A percentile compares a stretch with the other conserved stretches of the same genome.
These are phyloP conservation scores for Epinotia demarniana DNA, from an alignment of 2,888 invertebrate genomes.

Conservation along the genomic window DNA sequence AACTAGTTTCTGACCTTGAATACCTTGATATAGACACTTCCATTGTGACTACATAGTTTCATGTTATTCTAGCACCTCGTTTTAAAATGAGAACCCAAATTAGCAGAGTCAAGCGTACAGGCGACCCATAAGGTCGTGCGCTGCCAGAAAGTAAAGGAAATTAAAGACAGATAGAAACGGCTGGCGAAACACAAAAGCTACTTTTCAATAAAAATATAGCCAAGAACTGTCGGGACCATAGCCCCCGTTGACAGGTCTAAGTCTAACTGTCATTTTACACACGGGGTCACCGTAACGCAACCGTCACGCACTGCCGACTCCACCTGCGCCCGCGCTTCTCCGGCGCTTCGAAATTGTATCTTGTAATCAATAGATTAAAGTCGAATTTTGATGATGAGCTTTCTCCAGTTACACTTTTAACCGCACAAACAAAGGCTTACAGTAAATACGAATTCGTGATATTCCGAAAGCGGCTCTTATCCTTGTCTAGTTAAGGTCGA, in stretches of 20 bases:
- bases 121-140: no score
- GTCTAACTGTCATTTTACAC: constrained; percentile 10
- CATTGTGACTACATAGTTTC: no score
- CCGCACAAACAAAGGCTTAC: background rate
- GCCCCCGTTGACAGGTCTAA: background rate
- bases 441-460: background rate
- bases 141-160: no score
- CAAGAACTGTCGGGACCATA: background rate
- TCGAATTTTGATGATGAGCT: background rate
- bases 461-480: background rate
- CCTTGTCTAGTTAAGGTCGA: background rate
- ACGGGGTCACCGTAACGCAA: constrained; percentile 5
- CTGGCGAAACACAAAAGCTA: no score
- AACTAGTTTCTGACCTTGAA: no score
- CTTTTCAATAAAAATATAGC: background rate
- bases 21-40: no score
- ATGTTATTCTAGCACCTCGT: no score
- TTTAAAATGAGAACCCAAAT: no score
- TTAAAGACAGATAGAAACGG: no score
- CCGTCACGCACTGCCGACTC: constrained; percentile 22
- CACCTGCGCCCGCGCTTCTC: constrained; percentile 18
- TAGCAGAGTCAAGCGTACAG: no score
- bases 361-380: background rate
- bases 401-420: background rate
- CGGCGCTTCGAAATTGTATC: background rate